phyloP scores from a whole-genome alignment of 2,888 invertebrate genomes.

The Corbicula japonica region DNA sequence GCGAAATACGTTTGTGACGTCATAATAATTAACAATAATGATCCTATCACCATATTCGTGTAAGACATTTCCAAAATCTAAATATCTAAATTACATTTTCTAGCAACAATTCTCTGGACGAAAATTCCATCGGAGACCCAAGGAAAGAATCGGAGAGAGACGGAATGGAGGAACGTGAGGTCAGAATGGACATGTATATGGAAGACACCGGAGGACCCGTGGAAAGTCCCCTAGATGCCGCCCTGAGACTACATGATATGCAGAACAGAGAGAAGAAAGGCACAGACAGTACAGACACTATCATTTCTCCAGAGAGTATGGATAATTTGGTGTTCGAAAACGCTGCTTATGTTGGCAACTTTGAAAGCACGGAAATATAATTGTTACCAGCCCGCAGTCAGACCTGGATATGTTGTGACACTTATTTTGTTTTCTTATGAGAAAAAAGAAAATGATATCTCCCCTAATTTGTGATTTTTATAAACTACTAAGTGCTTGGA shows the following conservation, averaged over 20 bases:
- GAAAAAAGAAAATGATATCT: no score
- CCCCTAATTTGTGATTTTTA: no score
- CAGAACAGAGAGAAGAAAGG: slow-evolving; percentile 25
- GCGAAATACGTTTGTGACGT: no score
- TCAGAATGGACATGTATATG: slow-evolving; percentile 57
- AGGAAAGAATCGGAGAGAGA: slow-evolving; percentile 10
- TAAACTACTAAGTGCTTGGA: no score
- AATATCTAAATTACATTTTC: background rate
- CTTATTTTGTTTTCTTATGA: no score
- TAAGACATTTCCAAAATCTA: no score
- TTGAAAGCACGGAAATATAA: slow-evolving; percentile 40
- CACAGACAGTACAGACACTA: slow-evolving; percentile 7
- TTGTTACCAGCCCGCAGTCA: background rate
- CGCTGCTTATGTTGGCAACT: slow-evolving; percentile 10
- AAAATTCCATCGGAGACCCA: slow-evolving; percentile 42
- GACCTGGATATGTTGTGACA: no score
- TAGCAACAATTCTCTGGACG: slow-evolving; percentile 59
- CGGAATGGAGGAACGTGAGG: slow-evolving; percentile 52
- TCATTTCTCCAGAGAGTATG: background rate
- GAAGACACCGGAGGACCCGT: slow-evolving; percentile 31
- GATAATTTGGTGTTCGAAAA: slow-evolving; percentile 15
- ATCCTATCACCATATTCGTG: no score
- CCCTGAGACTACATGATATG: slow-evolving; percentile 51
- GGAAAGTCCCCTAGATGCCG: slow-evolving; percentile 53
- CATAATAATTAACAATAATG: no score